Evolutionary conservation across 2,113 vertebrate genomes (phyloP).

Genomic region (Vanacampus margaritifer): DNA sequence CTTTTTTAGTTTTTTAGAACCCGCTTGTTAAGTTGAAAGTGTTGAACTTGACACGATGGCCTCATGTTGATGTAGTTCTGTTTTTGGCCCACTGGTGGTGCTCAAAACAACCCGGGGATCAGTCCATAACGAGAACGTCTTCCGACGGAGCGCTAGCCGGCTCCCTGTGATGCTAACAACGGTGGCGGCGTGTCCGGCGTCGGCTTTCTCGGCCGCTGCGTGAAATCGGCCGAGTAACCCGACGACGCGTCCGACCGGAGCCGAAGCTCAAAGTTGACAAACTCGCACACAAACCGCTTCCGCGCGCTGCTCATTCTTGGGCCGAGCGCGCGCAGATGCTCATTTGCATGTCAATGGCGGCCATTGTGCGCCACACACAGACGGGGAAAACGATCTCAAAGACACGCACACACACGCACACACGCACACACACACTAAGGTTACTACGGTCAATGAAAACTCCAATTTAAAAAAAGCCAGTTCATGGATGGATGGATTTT

Average conservation of each 20-base stretch:
- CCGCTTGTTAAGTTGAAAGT: neutral
- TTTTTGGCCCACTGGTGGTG: neutral
- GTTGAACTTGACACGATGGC: no score
- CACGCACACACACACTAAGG: neutral
- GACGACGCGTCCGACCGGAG: neutral
- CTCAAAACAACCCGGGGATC: no score
- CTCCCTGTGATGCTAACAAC: no score
- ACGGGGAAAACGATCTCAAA: neutral
- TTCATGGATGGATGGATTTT: no score
- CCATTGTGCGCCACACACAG: neutral
- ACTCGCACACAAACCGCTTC: no score
- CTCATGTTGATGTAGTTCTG: neutral
- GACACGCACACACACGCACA: neutral
- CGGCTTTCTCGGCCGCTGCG: no score
- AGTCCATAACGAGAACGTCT: no score
- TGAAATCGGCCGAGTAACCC: neutral
- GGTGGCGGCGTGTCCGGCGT: no score
- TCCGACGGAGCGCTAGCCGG: no score
- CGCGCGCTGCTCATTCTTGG: neutral
- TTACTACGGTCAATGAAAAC: no score
- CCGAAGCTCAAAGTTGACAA: neutral
- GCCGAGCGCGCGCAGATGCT: neutral
- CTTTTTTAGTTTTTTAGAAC: no score
- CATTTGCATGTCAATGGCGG: slow-evolving; percentile 2
- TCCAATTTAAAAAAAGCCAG: no score